A percentile compares a stretch with the other conserved stretches of the same genome.
These are phyloP conservation scores for Ecliptopera silaceata DNA, from an alignment of 2,888 invertebrate genomes.

Conservation along the genomic window DNA sequence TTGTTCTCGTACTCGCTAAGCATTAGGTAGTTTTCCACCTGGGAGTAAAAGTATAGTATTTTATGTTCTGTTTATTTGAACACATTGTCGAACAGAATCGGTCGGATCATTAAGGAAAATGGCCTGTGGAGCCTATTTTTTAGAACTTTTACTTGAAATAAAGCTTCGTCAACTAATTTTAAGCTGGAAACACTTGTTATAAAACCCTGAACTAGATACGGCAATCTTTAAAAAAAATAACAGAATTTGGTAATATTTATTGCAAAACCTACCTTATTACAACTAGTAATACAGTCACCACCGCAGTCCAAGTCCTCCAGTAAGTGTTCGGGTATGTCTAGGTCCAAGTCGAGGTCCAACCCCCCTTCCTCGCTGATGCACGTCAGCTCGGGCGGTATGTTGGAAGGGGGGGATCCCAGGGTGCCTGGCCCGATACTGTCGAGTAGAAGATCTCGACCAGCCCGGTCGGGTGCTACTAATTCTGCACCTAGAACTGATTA, in stretches of 20 bases:
- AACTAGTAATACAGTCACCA: constrained; percentile 92
- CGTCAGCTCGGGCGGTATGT: constrained; percentile 88
- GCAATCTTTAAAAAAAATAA: no score
- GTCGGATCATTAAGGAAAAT: no score
- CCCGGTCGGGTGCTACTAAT: constrained; percentile 69
- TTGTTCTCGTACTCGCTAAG: constrained; percentile 94
- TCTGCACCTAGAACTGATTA: constrained; percentile 74
- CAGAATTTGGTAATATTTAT: neutral
- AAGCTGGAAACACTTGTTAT: no score
- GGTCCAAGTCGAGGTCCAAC: constrained; percentile 90
- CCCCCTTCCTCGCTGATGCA: constrained; percentile 94
- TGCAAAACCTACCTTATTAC: constrained; percentile 73
- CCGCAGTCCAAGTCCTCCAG: constrained; percentile 91
- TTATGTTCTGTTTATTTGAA: no score
- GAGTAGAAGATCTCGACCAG: constrained; percentile 68
- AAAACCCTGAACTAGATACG: no score
- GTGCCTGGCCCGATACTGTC: constrained; percentile 74
- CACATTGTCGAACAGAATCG: neutral
- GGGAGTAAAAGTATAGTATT: constrained; percentile 41
- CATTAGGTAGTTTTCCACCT: constrained; percentile 93
- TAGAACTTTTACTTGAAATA: no score
- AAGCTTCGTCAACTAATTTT: no score
- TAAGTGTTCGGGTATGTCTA: constrained; percentile 85
- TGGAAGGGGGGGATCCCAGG: constrained; percentile 74
- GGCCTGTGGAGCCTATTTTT: no score